Evolutionary conservation across 1,140 invertebrate genomes (phyloP).

Genomic region (Rhagoletis pomonella): DNA sequence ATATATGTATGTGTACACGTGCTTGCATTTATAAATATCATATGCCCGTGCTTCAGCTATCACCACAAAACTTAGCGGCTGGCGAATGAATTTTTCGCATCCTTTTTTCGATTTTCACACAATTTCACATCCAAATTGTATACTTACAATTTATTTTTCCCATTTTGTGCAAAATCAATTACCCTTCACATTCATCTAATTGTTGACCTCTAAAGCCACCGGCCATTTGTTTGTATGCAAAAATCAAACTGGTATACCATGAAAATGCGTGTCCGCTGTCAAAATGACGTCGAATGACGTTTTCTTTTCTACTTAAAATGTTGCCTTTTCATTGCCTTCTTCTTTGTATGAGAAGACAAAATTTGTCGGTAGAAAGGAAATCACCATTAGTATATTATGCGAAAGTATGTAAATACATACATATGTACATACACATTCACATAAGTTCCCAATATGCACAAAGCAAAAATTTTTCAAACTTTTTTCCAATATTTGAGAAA

Average conservation of each 20-base stretch:
- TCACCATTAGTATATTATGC: no score
- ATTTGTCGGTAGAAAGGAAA: no score
- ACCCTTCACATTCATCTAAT: conserved; percentile 34
- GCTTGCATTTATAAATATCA: not conserved
- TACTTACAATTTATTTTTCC: not conserved
- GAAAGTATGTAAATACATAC: no score
- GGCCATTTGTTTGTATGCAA: not conserved
- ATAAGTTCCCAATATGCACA: no score
- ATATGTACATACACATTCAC: no score
- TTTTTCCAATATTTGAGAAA: no score
- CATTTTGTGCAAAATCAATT: conserved; percentile 37
- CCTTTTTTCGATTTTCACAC: not conserved
- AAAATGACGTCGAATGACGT: not conserved
- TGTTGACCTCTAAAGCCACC: not conserved
- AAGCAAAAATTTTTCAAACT: no score
- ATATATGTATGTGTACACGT: not conserved
- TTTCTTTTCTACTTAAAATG: no score
- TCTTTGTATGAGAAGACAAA: no score
- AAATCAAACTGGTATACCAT: conserved; percentile 17
- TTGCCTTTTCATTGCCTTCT: no score
- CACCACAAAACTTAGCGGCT: not conserved
- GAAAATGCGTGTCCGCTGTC: conserved; percentile 2
- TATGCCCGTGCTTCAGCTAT: not conserved
- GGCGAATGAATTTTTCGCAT: not conserved
- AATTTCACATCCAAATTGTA: not conserved